Base-by-base conservation (phyloP, 2,113 vertebrate species). In the Pseudopipra pipra region DNA sequence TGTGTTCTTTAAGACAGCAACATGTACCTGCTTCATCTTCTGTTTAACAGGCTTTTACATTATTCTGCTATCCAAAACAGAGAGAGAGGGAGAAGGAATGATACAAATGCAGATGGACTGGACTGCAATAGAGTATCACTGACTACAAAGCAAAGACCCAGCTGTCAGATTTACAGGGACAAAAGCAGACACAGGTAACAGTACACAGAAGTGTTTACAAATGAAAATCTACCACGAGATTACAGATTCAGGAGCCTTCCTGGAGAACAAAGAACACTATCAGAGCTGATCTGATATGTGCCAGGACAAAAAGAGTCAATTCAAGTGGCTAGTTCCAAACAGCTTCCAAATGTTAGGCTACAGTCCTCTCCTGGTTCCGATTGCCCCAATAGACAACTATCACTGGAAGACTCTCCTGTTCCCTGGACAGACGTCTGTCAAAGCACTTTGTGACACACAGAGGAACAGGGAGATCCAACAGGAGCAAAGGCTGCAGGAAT, bases 301-400 rank as follows among this genome's bases (percentile, higher is more conserved):
- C 30, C 61, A 87, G 39, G 56, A 68, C 56, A 91, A 85, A 68
- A 75, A 78, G 16, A 89, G 67, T 71, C 52, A 52, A 73, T 68
- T 51, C 47, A 72, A 59, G 18, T 9, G 61, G 44, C 39, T 28
- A 74, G 30, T 21, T 81, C 22, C 16, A 81, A 10, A 21, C 70
- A 85, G 30, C 39, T 87, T 81, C 27, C 72, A 49, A 74, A 87
- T 3, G 15, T 51, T 27, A 39, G 2, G 5, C 70, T 80, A 58
- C 6, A 54, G 1, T 9, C 23, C 16, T 66, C 72, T 77, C 51
- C 61, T 33, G 16, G 21, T 85, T 77, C 47, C 7, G 23, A 11
- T 2, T 39, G 28, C 12, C 9, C 58, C 1, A 1, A 22, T 0
- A 89, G 72, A 13, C 2, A 6, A 33, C 24, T 9, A 4, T 21